Percentiles rank a stretch among this genome's conserved stretches.
These are phyloP conservation scores for Pempheris klunzingeri DNA, from an alignment of 2,797 vertebrate species.

Conservation along the genomic window DNA sequence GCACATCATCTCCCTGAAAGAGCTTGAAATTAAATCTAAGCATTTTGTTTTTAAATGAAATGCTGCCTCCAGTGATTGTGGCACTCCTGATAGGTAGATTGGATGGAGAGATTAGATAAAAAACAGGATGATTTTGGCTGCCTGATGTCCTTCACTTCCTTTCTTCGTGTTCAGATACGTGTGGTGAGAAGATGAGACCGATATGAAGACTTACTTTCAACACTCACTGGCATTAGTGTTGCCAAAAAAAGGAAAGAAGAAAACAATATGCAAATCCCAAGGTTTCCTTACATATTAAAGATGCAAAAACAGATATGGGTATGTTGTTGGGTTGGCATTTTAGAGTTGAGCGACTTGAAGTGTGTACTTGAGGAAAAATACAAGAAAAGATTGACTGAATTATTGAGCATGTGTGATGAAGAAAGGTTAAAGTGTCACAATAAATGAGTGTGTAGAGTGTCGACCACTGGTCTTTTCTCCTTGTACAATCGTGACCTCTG, in stretches of 20 bases:
- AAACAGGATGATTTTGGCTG: slow-evolving; percentile 59
- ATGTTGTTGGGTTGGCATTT: slow-evolving; percentile 60
- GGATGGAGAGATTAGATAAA: slow-evolving; percentile 75
- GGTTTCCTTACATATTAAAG: slow-evolving; percentile 65
- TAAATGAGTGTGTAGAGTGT: slow-evolving; percentile 49
- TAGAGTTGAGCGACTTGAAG: slow-evolving; percentile 26
- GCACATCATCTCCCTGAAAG: slow-evolving; percentile 41
- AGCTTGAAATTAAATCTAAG: slow-evolving; percentile 69
- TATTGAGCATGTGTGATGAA: slow-evolving; percentile 63
- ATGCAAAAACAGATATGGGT: slow-evolving; percentile 67
- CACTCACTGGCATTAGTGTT: slow-evolving; percentile 31
- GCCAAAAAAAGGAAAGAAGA: slow-evolving; percentile 28
- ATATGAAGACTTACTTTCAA: slow-evolving; percentile 39
- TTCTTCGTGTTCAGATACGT: slow-evolving; percentile 55
- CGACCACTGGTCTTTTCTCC: slow-evolving; percentile 31
- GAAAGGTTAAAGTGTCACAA: slow-evolving; percentile 66
- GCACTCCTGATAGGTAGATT: slow-evolving; percentile 67
- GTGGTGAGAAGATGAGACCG: slow-evolving; percentile 44
- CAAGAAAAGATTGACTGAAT: slow-evolving; percentile 59
- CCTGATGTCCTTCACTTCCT: slow-evolving; percentile 68
- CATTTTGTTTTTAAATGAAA: slow-evolving; percentile 74
- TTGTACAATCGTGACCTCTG: slow-evolving; percentile 44
- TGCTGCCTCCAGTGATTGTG: slow-evolving; percentile 61
- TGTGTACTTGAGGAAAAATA: slow-evolving; percentile 54
- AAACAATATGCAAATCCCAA: slow-evolving; percentile 72